phyloP scores from a whole-genome alignment of 2,113 vertebrate genomes.

The Python bivittatus region DNA sequence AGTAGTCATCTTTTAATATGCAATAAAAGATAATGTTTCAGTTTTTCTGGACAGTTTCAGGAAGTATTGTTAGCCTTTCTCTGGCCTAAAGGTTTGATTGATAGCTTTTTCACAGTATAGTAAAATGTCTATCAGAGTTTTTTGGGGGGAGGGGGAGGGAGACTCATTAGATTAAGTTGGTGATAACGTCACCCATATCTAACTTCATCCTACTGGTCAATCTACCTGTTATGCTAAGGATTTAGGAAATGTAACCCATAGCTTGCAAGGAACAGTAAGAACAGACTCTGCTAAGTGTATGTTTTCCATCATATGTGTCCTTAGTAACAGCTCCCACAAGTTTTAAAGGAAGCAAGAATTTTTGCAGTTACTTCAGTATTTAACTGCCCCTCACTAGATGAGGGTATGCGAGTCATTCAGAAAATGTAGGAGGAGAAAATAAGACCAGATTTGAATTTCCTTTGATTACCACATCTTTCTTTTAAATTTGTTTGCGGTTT shows the following conservation, averaged over 20 bases:
- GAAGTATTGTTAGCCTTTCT: background rate
- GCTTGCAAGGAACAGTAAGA: background rate
- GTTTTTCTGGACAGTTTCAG: background rate
- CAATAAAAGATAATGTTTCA: background rate
- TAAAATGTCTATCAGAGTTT: background rate
- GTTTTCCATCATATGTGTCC: background rate
- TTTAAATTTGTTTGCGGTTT: background rate
- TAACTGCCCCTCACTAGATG: background rate
- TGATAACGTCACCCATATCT: background rate
- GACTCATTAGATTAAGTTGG: background rate
- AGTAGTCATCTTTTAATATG: background rate
- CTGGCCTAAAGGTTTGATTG: background rate
- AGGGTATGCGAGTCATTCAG: background rate
- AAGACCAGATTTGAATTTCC: background rate
- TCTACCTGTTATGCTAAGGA: background rate
- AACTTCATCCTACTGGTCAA: background rate
- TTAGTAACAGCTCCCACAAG: background rate
- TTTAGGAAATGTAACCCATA: background rate
- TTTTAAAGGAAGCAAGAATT: background rate
- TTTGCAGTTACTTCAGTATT: background rate
- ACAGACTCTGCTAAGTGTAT: background rate
- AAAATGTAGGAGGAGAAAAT: background rate
- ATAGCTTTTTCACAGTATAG: background rate
- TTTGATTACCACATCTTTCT: background rate
- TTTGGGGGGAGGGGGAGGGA: background rate